Evolutionary conservation across 2,113 vertebrate genomes (phyloP), one percentile per base, ranked within the genome.

Genomic region (Cryptoleucopteryx plumbea): DNA sequence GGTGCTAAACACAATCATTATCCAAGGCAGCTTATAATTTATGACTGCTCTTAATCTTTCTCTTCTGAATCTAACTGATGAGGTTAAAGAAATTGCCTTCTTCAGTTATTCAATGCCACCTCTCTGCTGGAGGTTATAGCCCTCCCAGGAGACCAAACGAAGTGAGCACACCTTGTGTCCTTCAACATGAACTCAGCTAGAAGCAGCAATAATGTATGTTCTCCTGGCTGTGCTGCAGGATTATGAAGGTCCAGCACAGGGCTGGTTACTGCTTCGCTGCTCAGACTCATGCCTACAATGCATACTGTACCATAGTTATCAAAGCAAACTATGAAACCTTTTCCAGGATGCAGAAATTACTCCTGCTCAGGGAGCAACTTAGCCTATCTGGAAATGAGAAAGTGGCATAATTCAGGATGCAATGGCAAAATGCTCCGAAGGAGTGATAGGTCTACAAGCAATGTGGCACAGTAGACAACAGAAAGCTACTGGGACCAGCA

Each of bases 391-490:
- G 16, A 61, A 88, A 40, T 40, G 4, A 74, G 13, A 48, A 81
- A 81, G 25, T 8, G 7, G 3, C 9, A 56, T 36, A 43, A 70
- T 73, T 81, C 18, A 83, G 6, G 29, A 78, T 32, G 26, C 73
- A 13, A 47, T 52, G 12, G 26, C 36, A 68, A 88, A 86, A 56
- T 6, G 4, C 29, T 25, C 27, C 21, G 27, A 91, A 86, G 9
- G 27, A 77, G 8, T 55, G 19, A 77, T n/a, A 63, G 6, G 1
- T 89, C 34, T n/a, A 11, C 22, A 66, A 86, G 32, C 15, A 53
- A 45, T 0, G 0, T 29, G 19, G 4, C 61, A 14, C 8, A 55
- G 36, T 9, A 67, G 29, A 45, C 3, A 50, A 26, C 26, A 68
- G 19, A 19, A 80, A 8, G 29, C 13, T 38, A 23, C 13, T 16